Base-by-base conservation (phyloP, 1,140 invertebrate genomes). In the Littorina saxatilis region DNA sequence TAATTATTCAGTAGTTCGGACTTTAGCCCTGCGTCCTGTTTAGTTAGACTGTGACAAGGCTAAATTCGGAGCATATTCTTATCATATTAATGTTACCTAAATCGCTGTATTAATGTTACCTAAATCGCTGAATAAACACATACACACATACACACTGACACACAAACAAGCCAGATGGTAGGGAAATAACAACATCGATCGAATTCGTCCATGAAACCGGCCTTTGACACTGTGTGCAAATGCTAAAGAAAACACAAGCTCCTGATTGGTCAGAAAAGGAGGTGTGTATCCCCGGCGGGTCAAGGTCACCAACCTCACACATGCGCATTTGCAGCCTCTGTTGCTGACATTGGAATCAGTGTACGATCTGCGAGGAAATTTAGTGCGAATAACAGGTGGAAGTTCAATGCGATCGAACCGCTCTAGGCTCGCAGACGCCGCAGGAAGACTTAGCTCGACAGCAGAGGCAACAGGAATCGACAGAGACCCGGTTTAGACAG, bases 181-280 rank as follows among this genome's bases (percentile, higher is more conserved):
- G 17, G 7, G 43, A 47, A 47, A 47, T 47, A 17, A n/a, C n/a
- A n/a, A n/a, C n/a, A n/a, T n/a, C n/a, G n/a, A n/a, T n/a, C n/a
- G n/a, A n/a, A n/a, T n/a, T n/a, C n/a, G n/a, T n/a, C n/a, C n/a
- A n/a, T n/a, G n/a, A n/a, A n/a, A n/a, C n/a, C n/a, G n/a, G n/a
- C n/a, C 43, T 47, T 47, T 47, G 43, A 47, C 43, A 47, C 17
- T 17, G 43, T 47, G 43, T 47, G 43, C 43, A 9, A 9, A 17
- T 47, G 43, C 43, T 5, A 17, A 47, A 15, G 15, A 72, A 52
- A 55, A 23, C 73, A 50, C 7, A 11, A 3, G 23, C 15, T n/a
- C 23, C 40, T 23, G 50, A 75, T 52, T 75, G 73, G 50, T 37
- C 47, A 77, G 23, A 7, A 52, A 32, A 27, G 37, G 58, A 77